phyloP scores from a whole-genome alignment of 2,113 vertebrate species.

The Crotophaga sulcirostris region DNA sequence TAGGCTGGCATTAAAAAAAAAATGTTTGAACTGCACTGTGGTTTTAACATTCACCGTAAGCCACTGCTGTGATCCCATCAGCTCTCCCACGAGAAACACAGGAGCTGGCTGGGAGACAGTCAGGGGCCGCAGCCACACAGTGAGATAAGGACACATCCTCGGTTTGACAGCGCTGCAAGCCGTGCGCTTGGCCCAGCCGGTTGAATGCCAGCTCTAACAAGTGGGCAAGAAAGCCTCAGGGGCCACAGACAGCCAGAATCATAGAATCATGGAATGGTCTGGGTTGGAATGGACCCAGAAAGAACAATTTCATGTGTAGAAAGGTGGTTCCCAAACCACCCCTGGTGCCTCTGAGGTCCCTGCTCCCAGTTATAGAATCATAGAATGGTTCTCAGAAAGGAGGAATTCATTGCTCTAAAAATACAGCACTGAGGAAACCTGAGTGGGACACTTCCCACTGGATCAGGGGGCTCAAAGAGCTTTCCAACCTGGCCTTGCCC shows the following conservation, averaged over 20 bases:
- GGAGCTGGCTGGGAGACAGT: neutral
- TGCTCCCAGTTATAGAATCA: too few species aligned
- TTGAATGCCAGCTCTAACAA: neutral
- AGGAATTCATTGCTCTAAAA: constrained; percentile 1
- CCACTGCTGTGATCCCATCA: neutral
- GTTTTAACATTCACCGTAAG: neutral
- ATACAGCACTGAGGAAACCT: neutral
- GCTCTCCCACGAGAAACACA: neutral
- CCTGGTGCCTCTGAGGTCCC: too few species aligned
- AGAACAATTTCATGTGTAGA: too few species aligned
- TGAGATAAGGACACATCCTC: neutral
- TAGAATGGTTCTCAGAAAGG: constrained; percentile 2
- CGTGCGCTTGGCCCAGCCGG: neutral
- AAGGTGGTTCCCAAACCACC: too few species aligned
- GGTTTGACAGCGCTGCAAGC: neutral
- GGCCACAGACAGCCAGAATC: neutral
- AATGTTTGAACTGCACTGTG: neutral
- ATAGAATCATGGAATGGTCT: too few species aligned
- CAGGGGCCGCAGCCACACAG: neutral
- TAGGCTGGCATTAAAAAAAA: neutral
- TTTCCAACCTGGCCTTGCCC: too few species aligned
- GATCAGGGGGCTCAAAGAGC: too few species aligned
- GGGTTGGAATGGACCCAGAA: too few species aligned
- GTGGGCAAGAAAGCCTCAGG: neutral
- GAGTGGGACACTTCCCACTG: neutral